Conservation (phyloP, 2,113 vertebrate genomes). For the Ivindomyrus marchei region DNA sequence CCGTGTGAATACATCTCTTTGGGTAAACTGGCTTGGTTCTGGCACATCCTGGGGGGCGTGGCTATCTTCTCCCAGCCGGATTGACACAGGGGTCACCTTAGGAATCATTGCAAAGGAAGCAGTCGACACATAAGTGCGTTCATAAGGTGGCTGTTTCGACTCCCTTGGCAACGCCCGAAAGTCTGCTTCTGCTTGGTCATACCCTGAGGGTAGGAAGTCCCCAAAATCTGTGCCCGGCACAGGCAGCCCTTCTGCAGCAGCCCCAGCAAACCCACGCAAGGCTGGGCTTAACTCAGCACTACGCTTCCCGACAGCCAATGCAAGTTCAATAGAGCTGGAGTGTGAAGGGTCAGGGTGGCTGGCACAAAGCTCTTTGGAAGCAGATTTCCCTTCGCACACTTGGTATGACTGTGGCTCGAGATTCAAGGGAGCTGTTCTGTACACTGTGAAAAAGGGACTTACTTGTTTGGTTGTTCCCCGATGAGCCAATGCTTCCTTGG, state of each 20-base stretch:
- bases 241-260: constrained; percentile 26
- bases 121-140: constrained; percentile 16
- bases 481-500: constrained; percentile 35
- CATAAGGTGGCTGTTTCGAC: constrained; percentile 36
- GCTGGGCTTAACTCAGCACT: constrained; percentile 45
- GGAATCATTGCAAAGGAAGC: constrained; percentile 7
- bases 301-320: constrained; percentile 14
- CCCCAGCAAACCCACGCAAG: constrained; percentile 31
- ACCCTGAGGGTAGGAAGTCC: constrained; percentile 49
- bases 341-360: not conserved
- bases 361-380: not conserved
- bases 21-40: constrained; percentile 8
- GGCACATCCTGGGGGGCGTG: not conserved
- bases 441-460: constrained; percentile 63
- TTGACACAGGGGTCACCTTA: not conserved
- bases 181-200: constrained; percentile 54
- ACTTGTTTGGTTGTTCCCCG: constrained; percentile 56
- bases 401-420: constrained; percentile 47
- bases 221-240: constrained; percentile 54
- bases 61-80: not conserved
- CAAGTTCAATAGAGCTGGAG: not conserved
- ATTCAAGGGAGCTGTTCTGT: constrained; percentile 51
- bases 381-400: constrained; percentile 37
- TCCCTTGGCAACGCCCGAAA: constrained; percentile 45
- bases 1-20: constrained; percentile 31